Evolutionary conservation across 2,888 invertebrate species (phyloP), one percentile per base, ranked within the genome.

Genomic region (Perizoma affinitatum): DNA sequence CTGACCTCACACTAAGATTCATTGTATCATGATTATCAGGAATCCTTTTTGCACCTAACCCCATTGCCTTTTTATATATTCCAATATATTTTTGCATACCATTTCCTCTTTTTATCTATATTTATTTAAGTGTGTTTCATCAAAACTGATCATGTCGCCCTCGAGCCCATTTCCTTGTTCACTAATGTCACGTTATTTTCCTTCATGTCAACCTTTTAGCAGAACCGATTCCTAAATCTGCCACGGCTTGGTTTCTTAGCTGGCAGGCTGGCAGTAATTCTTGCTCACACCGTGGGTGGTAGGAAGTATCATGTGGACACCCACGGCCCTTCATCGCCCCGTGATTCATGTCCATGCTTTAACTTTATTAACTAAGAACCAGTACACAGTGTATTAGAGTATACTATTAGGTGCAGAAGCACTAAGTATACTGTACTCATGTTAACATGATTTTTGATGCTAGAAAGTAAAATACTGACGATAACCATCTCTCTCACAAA

Each of bases 251-350:
- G 69, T 71, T 69, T 71, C 70, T 74, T 75, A 74, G 74, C 70
- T 66, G 36, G 50, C 45, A 41, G 44, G 53, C 56, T 57, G 59
- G 71, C 74, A 69, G 75, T 77, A 69, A 73, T 69, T 76, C 70
- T 68, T 67, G 72, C 73, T 57, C 49, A 54, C 63, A 68, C 73
- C 72, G 90, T 90, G 87, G 90, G 90, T 86, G 88, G 87, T 82
- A 86, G 90, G 90, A 90, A 90, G 84, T 84, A 74, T 78, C 75
- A 74, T 70, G 71, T 69, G 73, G 71, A 79, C 88, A 83, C 91
- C 90, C 88, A 91, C 90, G 73, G 73, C 73, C 84, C 84, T 86
- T 90, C 89, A 88, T 85, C 87, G 84, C 70, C 55, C 67, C 64
- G 70, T 90, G 90, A 91, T 88, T 90, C 88, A 90, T 87, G 79